Conservation (phyloP, 2,113 vertebrate species). For the Mobula hypostoma region DNA sequence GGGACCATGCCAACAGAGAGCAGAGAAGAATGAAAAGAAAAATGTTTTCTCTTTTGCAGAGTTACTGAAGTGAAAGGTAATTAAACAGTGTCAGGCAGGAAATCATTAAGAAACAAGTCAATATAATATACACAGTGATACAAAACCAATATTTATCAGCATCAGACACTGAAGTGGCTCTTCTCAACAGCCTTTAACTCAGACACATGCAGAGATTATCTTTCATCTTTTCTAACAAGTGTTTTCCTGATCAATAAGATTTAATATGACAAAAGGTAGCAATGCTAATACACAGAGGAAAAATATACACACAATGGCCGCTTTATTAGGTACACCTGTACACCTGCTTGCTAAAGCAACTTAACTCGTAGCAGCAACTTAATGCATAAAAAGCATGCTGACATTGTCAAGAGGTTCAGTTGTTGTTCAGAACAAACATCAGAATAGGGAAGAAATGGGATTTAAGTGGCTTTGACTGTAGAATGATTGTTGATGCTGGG, state of each 20-base stretch:
- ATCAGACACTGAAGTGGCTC: background rate
- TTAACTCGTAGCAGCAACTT: too few species aligned
- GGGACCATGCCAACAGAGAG: background rate
- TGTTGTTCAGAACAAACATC: too few species aligned
- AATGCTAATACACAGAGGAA: background rate
- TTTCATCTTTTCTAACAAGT: background rate
- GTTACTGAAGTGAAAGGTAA: background rate
- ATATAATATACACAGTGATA: background rate
- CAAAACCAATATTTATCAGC: background rate
- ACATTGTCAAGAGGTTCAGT: too few species aligned
- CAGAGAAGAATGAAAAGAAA: background rate
- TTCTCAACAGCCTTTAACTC: background rate
- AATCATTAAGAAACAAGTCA: conserved; percentile 1
- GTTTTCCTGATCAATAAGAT: background rate
- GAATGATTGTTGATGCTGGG: too few species aligned
- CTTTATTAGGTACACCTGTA: too few species aligned
- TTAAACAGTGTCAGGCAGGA: background rate
- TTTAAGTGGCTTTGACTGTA: too few species aligned
- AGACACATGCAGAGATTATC: background rate
- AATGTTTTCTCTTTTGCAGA: background rate
- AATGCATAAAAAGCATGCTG: too few species aligned
- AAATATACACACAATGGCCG: background rate
- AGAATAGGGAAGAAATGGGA: too few species aligned
- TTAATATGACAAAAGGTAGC: background rate
- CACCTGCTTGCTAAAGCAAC: too few species aligned